These are phyloP conservation scores for Gambusia holbrooki DNA, from an alignment of 2,113 vertebrate genomes.

Conservation along the genomic window DNA sequence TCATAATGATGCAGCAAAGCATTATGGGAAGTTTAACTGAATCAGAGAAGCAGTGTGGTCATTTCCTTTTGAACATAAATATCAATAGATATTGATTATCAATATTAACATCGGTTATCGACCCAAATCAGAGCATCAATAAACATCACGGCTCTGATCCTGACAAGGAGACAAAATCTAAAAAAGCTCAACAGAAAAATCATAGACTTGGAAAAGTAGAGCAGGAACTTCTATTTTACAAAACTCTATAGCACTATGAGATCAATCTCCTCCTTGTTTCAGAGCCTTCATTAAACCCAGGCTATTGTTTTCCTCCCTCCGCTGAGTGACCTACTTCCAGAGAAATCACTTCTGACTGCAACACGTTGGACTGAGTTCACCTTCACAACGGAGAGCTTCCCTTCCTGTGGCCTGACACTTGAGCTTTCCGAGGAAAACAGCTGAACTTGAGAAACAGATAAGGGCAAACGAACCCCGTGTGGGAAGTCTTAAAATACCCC, in stretches of 20 bases:
- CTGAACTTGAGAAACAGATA: conserved; percentile 66
- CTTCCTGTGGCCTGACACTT: conserved; percentile 20
- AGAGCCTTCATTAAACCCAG: neutral
- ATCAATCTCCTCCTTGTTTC: no score
- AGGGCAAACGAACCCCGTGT: conserved; percentile 66
- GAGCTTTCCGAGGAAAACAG: conserved; percentile 34
- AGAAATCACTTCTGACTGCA: neutral
- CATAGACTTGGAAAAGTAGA: neutral
- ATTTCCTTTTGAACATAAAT: no score
- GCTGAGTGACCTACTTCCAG: neutral
- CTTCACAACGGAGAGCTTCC: neutral
- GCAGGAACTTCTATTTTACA: neutral
- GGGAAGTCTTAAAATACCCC: conserved; percentile 79
- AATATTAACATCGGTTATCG: no score
- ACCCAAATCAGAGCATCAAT: neutral
- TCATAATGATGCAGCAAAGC: no score
- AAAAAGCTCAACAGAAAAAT: neutral
- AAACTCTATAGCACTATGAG: neutral
- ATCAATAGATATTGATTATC: no score
- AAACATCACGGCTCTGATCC: no score
- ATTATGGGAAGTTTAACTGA: no score
- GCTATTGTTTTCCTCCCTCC: neutral
- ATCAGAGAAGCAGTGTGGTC: no score
- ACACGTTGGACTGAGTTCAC: neutral
- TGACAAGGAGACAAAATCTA: neutral